Base-by-base conservation (phyloP, 92 coral and sea anemone genomes). In the Muricea muricata region DNA sequence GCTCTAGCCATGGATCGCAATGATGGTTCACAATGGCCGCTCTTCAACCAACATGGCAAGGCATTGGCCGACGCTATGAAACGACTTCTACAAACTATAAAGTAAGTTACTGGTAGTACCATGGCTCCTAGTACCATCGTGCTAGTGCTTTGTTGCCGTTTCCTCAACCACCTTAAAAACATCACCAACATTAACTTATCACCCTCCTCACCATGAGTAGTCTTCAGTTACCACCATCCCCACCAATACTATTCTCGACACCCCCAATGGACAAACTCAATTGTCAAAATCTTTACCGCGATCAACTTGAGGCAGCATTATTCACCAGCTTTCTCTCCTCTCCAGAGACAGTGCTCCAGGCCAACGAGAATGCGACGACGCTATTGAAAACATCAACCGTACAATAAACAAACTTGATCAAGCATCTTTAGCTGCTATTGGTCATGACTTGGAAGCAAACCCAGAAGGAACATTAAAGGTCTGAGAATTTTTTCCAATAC, bases 321-420 rank as follows among this genome's bases (percentile, higher is more conserved):
- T 28, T 37, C 4, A 37, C 42, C 4, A 37, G 42, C 42, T 37
- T 34, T 20, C 52, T 70, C 28, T 42, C 20, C 57, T 58, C 65
- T 77, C 1, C 87, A 97, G 99, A 72, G 99, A 97, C 81, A 97
- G 94, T 54, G 99, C 99, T 5, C 99, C 99, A 20, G 99, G 99
- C 5, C 99, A 97, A 61, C 86, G 99, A 78, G 99, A 97, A 71
- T 97, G 99, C 46, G 99, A 97, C 66, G 96, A 92, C 41, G 94
- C 99, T 0, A 82, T 97, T 33, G 98, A 97, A 70, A 93, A 97
- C 20, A 93, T 97, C 30, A 92, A 91, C 46, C 88, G 90, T 13
- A 91, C 97, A 31, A 97, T 97, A 75, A 97, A 94, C 86, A 91
- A 93, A 42, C 92, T 97, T 60, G 99, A 97, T 85, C 99, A 97